Base-by-base conservation (phyloP, 2,113 vertebrate species). In the Macrotis lagotis region DNA sequence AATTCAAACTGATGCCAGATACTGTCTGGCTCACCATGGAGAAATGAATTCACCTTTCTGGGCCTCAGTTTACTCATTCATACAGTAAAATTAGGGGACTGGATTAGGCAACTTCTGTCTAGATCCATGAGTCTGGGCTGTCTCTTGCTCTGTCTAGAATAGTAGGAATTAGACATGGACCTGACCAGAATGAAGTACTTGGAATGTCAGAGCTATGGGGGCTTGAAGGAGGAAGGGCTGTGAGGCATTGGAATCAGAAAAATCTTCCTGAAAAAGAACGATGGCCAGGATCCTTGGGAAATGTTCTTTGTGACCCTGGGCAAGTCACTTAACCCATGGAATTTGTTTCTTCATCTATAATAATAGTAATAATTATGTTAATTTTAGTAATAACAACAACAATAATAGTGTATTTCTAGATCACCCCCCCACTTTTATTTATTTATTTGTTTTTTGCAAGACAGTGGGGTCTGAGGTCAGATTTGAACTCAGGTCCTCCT, bases 41-140 rank as follows among this genome's bases (percentile, higher is more conserved):
- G 9, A 59, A 59, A 9, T 59, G 28, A 66, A 28, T 66, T 31
- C 10, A 66, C 49, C 26, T 93, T 6, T 59, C 89, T 83, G 88
- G 50, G 51, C 24, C 89, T 93, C 16, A 37, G 48, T 93, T 89
- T 50, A 48, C 74, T 93, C 94, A 3, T 92, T 66, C 83, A 50
- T 90, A 92, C 94, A 93, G 48, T 49, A 48, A 50, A 48, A 26
- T 88, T 8, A 6, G 25, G 8, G 53, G 26, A 31, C 31, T 55
- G 26, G 25, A 12, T 55, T 55, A 66, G 11, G 28, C 4, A 31
- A 3, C 55, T 11, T 66, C 11, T 0, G 4, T 14, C 31, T 83
- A 44, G 37, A 83, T 83, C 66, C n/a, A 44, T 83, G 37, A 83
- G 2, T 8, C 2, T 83, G 16, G 66, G 66, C 66, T 19, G 7